phyloP scores from a whole-genome alignment of 2,888 invertebrate species.

The Lycocerus yunnanus region DNA sequence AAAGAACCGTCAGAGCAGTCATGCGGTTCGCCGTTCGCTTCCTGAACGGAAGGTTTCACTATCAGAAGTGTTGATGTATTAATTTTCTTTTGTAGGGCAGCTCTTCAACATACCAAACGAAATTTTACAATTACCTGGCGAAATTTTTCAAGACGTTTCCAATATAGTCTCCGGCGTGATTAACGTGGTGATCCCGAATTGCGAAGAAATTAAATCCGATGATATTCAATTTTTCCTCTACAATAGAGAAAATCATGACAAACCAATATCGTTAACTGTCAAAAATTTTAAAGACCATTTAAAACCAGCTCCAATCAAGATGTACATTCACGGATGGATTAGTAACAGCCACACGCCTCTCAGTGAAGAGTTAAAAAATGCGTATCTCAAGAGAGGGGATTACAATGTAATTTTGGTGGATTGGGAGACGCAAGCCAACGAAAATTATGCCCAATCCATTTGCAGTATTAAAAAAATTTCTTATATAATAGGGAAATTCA shows the following conservation, averaged over 20 bases:
- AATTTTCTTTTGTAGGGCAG: conserved; percentile 12
- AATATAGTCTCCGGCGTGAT: conserved; percentile 10
- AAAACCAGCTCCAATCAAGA: conserved; percentile 8
- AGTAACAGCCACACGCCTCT: not conserved
- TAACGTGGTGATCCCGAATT: conserved; percentile 17
- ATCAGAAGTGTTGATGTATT: not conserved
- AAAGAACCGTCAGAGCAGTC: not conserved
- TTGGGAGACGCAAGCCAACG: conserved; percentile 17
- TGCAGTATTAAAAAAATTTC: conserved; percentile 11
- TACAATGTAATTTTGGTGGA: conserved; percentile 24
- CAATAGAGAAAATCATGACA: conserved; percentile 4
- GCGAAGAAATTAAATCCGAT: conserved; percentile 5
- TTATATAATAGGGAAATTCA: conserved; percentile 16
- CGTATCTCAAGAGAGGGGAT: conserved; percentile 18
- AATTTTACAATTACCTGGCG: conserved; percentile 1
- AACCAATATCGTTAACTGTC: conserved; percentile 7
- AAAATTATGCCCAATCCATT: conserved; percentile 18
- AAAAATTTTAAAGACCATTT: conserved; percentile 6
- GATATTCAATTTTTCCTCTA: conserved; percentile 11
- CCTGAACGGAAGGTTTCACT: not conserved
- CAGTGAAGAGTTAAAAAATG: conserved; percentile 6
- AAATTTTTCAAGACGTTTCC: conserved; percentile 11
- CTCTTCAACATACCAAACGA: conserved; percentile 7
- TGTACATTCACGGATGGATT: conserved; percentile 24
- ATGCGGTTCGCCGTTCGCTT: not conserved